Evolutionary conservation across 2,888 invertebrate genomes (phyloP).

Genomic region (Chydorus sphaericus): DNA sequence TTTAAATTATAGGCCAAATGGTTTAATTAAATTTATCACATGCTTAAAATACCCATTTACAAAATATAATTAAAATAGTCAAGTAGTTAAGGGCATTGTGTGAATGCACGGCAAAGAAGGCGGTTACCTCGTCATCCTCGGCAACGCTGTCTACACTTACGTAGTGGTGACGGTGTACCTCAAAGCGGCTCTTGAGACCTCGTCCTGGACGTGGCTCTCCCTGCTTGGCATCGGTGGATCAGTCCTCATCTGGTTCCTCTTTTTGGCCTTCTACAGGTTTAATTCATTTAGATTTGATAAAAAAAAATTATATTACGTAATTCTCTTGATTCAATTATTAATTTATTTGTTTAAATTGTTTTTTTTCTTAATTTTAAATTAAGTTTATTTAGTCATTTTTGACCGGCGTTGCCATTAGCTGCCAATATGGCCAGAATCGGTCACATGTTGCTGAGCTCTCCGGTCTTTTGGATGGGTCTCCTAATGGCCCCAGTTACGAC

Average conservation of each 20-base stretch:
- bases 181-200: slow-evolving; percentile 92
- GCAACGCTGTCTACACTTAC: slow-evolving; percentile 93
- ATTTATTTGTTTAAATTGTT: neutral
- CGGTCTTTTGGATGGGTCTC: slow-evolving; percentile 87
- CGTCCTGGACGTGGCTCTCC: slow-evolving; percentile 91
- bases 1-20: too few species aligned
- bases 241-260: slow-evolving; percentile 80
- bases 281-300: neutral
- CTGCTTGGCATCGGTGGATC: slow-evolving; percentile 95
- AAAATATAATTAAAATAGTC: too few species aligned
- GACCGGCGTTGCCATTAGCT: slow-evolving; percentile 55
- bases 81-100: slow-evolving; percentile 58
- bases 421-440: slow-evolving; percentile 92
- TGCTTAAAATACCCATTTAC: too few species aligned
- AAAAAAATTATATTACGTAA: neutral
- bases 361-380: slow-evolving; percentile 2
- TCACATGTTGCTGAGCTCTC: slow-evolving; percentile 68
- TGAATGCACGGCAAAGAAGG: slow-evolving; percentile 73
- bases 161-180: slow-evolving; percentile 95
- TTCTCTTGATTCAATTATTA: slow-evolving; percentile 4
- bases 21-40: too few species aligned
- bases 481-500: slow-evolving; percentile 75
- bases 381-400: slow-evolving; percentile 34
- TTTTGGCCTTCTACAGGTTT: slow-evolving; percentile 76
- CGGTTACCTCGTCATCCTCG: slow-evolving; percentile 84